Conservation (phyloP, 2,888 invertebrate genomes). For the Drosophila paramelanica region DNA sequence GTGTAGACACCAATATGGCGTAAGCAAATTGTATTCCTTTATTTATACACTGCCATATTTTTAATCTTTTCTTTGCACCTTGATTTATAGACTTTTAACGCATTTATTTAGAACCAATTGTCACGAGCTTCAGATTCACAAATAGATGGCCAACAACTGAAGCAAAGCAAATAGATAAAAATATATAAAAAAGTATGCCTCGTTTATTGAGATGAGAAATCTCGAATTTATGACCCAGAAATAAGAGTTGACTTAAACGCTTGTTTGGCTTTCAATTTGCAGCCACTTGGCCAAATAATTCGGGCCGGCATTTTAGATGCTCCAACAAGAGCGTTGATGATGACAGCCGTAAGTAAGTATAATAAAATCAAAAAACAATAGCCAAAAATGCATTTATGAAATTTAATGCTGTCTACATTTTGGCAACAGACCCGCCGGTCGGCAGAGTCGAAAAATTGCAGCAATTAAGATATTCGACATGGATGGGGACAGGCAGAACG, state of each 20-base stretch:
- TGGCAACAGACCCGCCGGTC: constrained; percentile 3
- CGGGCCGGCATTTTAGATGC: background rate
- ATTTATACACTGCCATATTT: constrained; percentile 12
- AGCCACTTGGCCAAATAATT: constrained; percentile 44
- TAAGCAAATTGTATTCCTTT: constrained; percentile 7
- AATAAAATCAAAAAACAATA: constrained; percentile 31
- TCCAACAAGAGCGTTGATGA: background rate
- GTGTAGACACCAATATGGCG: constrained; percentile 2
- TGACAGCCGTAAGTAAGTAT: constrained; percentile 4
- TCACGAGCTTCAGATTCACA: constrained; percentile 9
- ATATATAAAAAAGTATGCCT: background rate
- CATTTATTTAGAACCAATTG: constrained; percentile 3
- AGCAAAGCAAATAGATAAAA: constrained; percentile 9
- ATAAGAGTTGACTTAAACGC: constrained; percentile 23
- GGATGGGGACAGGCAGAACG: constrained; percentile 9
- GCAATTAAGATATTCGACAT: constrained; percentile 63
- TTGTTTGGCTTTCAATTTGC: constrained; percentile 27
- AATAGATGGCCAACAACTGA: constrained; percentile 3
- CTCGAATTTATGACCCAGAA: constrained; percentile 14
- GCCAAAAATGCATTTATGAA: constrained; percentile 29
- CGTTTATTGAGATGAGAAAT: background rate
- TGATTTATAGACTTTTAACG: constrained; percentile 32
- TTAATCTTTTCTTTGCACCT: constrained; percentile 2
- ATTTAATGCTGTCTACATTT: constrained; percentile 15
- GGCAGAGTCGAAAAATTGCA: constrained; percentile 25